Evolutionary conservation across 2,797 vertebrate species (phyloP), one percentile per base, ranked within the genome.

Genomic region (Choloepus didactylus): DNA sequence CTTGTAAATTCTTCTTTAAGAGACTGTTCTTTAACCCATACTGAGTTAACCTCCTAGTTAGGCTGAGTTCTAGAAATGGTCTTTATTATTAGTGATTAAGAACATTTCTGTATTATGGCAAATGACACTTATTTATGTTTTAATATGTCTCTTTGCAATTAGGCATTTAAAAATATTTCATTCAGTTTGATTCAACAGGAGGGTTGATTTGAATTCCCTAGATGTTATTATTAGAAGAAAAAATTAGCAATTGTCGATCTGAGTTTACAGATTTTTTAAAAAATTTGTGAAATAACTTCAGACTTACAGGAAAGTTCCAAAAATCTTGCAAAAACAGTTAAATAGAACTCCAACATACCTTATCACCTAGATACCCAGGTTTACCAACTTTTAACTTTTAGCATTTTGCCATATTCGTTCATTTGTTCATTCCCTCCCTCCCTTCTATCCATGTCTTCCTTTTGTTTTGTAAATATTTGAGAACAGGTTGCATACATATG

Each of bases 101-200:
- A 51, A 41, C 76, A 59, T 59, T 46, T 93, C 38, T 85, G 23
- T 72, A 27, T 84, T 49, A 41, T 7, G 31, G 31, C 7, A 79
- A 70, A 88, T 88, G 62, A 76, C 83, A 41, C 67, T 67, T 25
- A 41, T 67, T 87, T 87, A 51, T 69, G 62, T 92, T 89, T 92
- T 91, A 86, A 44, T 92, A 54, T 54, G 96, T 90, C 18, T 91
- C 23, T 93, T 77, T 89, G 66, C 49, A 93, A 14, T 35, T 93
- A 87, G 69, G 23, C n/a, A 86, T 91, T 89, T 91, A 31, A 69
- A 44, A 79, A n/a, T 72, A 64, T 54, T 51, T 89, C 69, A 46
- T 75, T 56, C 27, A 87, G 29, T 76, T 93, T 93, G 91, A 85
- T 46, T 91, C 46, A 86, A 12, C 9, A 83, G 66, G 59, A 85